These are phyloP conservation scores for Machaerirhynchus nigripectus DNA, from an alignment of 2,113 vertebrate genomes.

Conservation along the genomic window DNA sequence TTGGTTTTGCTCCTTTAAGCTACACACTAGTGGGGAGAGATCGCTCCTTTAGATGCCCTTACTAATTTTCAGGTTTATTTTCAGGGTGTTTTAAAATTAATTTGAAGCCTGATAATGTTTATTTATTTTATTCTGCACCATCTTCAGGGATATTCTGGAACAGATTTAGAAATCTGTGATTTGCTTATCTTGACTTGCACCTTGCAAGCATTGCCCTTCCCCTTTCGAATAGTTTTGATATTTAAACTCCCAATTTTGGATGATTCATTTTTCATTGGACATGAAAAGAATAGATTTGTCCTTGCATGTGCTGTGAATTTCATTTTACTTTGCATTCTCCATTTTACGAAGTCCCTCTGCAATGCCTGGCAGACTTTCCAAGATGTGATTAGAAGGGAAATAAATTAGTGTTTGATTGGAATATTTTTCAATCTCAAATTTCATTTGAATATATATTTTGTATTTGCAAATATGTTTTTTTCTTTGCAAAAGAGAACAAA, in stretches of 20 bases:
- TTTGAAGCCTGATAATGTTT: not conserved
- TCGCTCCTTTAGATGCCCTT: not conserved
- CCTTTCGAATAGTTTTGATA: not conserved
- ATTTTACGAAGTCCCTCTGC: not conserved
- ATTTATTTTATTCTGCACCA: not conserved
- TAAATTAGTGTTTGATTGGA: not conserved
- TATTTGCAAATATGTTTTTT: not conserved
- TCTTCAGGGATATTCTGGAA: not conserved
- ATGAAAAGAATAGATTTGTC: not conserved
- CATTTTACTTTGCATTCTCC: not conserved
- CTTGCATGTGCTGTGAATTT: not conserved
- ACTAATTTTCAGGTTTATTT: not conserved
- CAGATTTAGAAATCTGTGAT: not conserved
- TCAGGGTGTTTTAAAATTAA: not conserved
- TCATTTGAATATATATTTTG: not conserved
- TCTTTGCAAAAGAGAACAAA: not conserved
- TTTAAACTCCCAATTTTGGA: not conserved
- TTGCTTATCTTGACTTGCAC: not conserved
- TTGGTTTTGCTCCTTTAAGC: not conserved
- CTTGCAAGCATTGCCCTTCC: not conserved
- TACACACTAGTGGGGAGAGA: not conserved
- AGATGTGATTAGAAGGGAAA: not conserved
- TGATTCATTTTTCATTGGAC: not conserved
- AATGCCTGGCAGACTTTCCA: not conserved
- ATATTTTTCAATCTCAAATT: not conserved